Evolutionary conservation across 1,140 invertebrate genomes (phyloP).

Genomic region (Agraylea sexmaculata): DNA sequence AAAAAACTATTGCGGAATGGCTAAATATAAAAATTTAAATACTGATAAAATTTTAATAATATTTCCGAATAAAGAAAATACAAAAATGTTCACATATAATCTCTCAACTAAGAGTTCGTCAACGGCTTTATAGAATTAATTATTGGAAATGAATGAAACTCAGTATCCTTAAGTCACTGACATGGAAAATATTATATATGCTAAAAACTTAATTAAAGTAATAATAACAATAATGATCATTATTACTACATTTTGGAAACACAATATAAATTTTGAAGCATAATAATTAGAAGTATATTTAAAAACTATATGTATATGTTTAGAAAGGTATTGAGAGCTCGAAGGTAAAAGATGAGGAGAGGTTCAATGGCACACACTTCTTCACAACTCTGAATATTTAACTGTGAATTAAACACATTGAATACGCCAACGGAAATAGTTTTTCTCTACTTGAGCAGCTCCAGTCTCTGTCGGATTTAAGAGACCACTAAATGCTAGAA

Average conservation of each 20-base stretch:
- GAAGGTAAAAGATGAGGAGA: too few relatives aligned
- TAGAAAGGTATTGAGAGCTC: background rate
- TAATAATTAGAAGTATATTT: constrained; percentile 4
- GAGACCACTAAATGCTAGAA: too few relatives aligned
- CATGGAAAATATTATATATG: constrained; percentile 7
- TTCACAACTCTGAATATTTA: constrained; percentile 15
- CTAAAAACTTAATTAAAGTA: constrained; percentile 6
- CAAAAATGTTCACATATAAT: background rate
- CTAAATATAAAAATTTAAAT: too few relatives aligned
- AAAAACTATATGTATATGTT: constrained; percentile 4
- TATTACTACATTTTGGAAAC: background rate
- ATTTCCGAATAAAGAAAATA: too few relatives aligned
- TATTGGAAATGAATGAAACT: constrained; percentile 7
- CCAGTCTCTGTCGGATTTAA: constrained; percentile 8
- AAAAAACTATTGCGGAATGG: too few relatives aligned
- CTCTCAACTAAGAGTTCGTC: constrained; percentile 2
- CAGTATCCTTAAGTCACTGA: too few relatives aligned
- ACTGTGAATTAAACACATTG: constrained; percentile 10
- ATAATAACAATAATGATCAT: constrained; percentile 5
- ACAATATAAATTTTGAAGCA: background rate
- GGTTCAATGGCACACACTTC: constrained; percentile 22
- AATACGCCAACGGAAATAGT: constrained; percentile 16
- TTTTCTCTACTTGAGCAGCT: constrained; percentile 21
- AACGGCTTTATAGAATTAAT: constrained; percentile 5
- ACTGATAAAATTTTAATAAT: too few relatives aligned